Conservation (phyloP, 2,888 invertebrate species). For the Aethes cnicana region DNA sequence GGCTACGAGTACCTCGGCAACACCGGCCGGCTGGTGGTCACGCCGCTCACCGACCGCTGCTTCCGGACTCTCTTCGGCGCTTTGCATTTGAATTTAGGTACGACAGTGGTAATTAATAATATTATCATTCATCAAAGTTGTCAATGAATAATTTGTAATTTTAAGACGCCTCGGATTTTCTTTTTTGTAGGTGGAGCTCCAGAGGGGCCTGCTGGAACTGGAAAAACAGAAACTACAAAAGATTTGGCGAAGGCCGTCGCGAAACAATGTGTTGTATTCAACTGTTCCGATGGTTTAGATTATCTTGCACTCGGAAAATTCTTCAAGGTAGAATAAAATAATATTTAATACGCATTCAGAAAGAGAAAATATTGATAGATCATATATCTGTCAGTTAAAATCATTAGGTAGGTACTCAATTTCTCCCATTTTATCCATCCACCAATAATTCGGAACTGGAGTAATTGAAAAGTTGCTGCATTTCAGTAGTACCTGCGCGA, state of each 20-base stretch:
- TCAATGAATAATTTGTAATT: too few relatives aligned
- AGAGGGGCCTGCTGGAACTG: constrained; percentile 92
- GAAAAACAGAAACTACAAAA: constrained; percentile 96
- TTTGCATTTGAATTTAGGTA: constrained; percentile 91
- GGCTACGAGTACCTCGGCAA: constrained; percentile 98
- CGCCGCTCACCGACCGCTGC: constrained; percentile 95
- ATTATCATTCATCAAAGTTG: too few relatives aligned
- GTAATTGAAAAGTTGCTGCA: too few relatives aligned
- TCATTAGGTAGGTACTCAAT: too few relatives aligned
- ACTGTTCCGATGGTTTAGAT: constrained; percentile 97
- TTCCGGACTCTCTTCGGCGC: constrained; percentile 96
- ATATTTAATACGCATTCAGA: too few relatives aligned
- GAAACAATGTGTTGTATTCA: constrained; percentile 97
- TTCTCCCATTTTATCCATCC: too few relatives aligned
- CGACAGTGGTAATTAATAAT: background rate
- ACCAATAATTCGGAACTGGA: too few relatives aligned
- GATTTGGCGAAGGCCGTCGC: constrained; percentile 98
- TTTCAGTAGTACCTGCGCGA: too few relatives aligned
- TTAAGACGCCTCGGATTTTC: too few relatives aligned
- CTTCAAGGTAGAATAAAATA: constrained; percentile 91
- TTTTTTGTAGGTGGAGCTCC: constrained; percentile 87
- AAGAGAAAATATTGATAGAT: too few relatives aligned
- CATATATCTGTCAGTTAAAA: too few relatives aligned
- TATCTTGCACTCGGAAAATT: constrained; percentile 96
- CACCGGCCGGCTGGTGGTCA: constrained; percentile 93